Percentiles rank a stretch among this genome's conserved stretches.
Evolutionary conservation across 2,797 vertebrate genomes (phyloP).

Genomic region (Salarias fasciatus): DNA sequence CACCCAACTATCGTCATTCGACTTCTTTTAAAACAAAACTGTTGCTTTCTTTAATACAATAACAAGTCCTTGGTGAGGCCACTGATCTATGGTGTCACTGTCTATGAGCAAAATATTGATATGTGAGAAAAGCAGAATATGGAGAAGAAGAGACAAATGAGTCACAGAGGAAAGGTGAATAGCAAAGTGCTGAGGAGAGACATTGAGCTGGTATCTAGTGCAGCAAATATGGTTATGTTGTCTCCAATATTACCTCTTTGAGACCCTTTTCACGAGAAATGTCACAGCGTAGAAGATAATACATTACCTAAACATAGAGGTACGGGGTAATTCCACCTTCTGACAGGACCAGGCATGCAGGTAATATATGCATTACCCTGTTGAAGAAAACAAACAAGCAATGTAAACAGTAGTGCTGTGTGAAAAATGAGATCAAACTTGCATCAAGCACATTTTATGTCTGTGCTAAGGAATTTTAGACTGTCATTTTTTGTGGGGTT

Average conservation of each 20-base stretch:
- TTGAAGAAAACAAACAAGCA: constrained; percentile 57
- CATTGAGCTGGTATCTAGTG: constrained; percentile 7
- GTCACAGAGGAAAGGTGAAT: constrained; percentile 10
- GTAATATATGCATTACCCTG: constrained; percentile 97
- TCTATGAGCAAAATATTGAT: constrained; percentile 15
- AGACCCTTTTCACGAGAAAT: constrained; percentile 20
- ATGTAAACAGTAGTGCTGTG: constrained; percentile 1
- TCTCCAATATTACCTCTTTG: constrained; percentile 28
- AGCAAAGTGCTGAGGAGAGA: constrained; percentile 12
- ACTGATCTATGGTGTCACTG: constrained; percentile 36
- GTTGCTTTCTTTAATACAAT: constrained; percentile 49
- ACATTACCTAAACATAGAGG: constrained; percentile 94
- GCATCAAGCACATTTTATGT: constrained; percentile 12
- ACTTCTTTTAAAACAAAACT: constrained; percentile 34
- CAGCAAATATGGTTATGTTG: constrained; percentile 31
- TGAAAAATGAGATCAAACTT: no score
- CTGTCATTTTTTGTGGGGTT: constrained; percentile 10
- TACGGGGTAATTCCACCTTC: constrained; percentile 97
- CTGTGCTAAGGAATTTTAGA: constrained; percentile 22
- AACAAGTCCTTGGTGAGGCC: constrained; percentile 38
- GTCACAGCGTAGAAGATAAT: constrained; percentile 34
- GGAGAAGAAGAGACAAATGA: constrained; percentile 9
- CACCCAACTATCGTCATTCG: constrained; percentile 18
- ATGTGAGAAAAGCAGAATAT: constrained; percentile 7
- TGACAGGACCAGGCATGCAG: constrained; percentile 98